A percentile compares a stretch with the other conserved stretches of the same genome.
Evolutionary conservation across 2,113 vertebrate species (phyloP).

Genomic region (Genyomyrus donnyi): DNA sequence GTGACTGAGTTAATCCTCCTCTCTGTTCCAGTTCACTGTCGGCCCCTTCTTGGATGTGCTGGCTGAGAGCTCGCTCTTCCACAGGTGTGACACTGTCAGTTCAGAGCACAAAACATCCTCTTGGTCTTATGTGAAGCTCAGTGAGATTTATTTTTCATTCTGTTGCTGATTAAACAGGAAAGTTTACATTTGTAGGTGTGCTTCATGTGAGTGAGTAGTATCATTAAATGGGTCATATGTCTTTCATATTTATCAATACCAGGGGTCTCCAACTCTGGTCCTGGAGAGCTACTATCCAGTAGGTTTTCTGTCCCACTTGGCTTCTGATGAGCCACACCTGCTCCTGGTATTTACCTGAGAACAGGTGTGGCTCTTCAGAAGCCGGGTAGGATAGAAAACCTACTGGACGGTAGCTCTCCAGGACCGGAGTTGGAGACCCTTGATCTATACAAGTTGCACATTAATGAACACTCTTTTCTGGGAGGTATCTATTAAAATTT

Average conservation of each 20-base stretch:
- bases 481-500: not conserved
- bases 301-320: no score
- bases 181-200: not conserved
- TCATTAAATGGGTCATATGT: not conserved
- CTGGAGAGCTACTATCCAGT: no score
- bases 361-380: no score
- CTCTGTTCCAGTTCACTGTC: slow-evolving; percentile 65
- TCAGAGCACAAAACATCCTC: not conserved
- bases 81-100: slow-evolving; percentile 60
- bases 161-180: not conserved
- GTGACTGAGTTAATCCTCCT: not conserved
- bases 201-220: not conserved
- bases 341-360: no score
- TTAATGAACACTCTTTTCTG: not conserved
- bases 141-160: not conserved
- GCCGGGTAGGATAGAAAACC: no score
- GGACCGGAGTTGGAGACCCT: no score
- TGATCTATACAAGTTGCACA: not conserved
- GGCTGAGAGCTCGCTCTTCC: slow-evolving; percentile 79
- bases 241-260: not conserved
- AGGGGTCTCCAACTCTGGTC: no score
- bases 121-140: not conserved
- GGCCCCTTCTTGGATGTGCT: slow-evolving; percentile 84
- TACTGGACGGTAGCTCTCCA: no score
- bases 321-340: no score